A percentile compares a stretch with the other conserved stretches of the same genome.
These are phyloP conservation scores for Petrosia ficiformis DNA, from an alignment of 37 sponge, comb jelly and placozoan species.

Conservation along the genomic window DNA sequence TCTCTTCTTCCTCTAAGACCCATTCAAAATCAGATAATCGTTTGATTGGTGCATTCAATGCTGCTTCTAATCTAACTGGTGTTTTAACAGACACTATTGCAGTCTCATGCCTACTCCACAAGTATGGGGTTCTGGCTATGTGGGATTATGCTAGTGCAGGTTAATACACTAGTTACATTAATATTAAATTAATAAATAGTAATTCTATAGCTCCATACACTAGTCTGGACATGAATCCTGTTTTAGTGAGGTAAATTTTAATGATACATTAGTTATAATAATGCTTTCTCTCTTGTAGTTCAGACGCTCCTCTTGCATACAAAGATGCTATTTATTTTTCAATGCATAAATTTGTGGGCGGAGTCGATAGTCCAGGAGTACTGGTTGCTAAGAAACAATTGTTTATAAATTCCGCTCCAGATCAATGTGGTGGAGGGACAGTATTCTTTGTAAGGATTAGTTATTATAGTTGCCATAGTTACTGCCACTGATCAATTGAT, in stretches of 20 bases:
- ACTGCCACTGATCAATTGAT: not conserved
- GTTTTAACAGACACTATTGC: constrained; percentile 68
- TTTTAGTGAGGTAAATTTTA: constrained; percentile 22
- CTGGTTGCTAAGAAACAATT: constrained; percentile 85
- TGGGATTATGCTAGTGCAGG: constrained; percentile 91
- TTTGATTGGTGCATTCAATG: constrained; percentile 70
- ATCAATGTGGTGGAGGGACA: constrained; percentile 82
- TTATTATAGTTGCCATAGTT: not conserved
- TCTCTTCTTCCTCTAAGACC: not conserved
- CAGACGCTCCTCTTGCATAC: constrained; percentile 40
- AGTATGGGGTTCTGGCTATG: constrained; percentile 67
- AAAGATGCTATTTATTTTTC: constrained; percentile 93
- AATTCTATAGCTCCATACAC: constrained; percentile 64
- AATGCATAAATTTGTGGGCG: constrained; percentile 92
- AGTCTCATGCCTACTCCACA: constrained; percentile 61
- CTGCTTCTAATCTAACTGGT: constrained; percentile 84
- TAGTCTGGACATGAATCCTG: constrained; percentile 78
- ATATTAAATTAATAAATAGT: not conserved
- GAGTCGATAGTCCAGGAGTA: constrained; percentile 84
- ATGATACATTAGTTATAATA: not conserved
- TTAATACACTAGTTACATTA: constrained; percentile 4
- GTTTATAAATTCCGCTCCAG: constrained; percentile 62
- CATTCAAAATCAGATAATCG: not conserved
- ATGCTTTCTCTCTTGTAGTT: constrained; percentile 4
- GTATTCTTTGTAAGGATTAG: constrained; percentile 93